Evolutionary conservation across 92 coral and sea anemone genomes (phyloP).

Genomic region (Siderastrea siderea): DNA sequence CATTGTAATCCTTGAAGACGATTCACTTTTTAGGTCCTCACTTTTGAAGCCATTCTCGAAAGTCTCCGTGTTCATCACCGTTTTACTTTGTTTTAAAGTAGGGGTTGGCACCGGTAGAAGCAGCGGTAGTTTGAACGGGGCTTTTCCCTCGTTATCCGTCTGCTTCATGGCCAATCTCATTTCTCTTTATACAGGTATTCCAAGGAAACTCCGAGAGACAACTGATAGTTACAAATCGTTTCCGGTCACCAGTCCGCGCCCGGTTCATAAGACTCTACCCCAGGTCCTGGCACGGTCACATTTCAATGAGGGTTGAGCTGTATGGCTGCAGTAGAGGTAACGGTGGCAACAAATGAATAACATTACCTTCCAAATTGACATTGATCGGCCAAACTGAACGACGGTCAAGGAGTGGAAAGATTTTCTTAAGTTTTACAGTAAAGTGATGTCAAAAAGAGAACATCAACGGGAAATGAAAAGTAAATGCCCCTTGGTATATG

Average conservation of each 20-base stretch:
- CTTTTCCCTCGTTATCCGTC: too few species aligned
- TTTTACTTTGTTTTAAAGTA: too few species aligned
- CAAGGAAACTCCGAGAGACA: conserved; percentile 87
- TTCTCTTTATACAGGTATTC: conserved; percentile 67
- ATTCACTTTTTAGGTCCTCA: too few species aligned
- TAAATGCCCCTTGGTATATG: too few species aligned
- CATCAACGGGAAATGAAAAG: too few species aligned
- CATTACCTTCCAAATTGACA: neutral
- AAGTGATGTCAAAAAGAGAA: too few species aligned
- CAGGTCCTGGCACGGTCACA: conserved; percentile 83
- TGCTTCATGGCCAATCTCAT: neutral
- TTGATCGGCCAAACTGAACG: neutral
- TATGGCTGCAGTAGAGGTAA: conserved; percentile 90
- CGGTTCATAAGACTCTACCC: conserved; percentile 85
- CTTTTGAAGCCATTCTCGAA: too few species aligned
- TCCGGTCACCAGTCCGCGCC: conserved; percentile 74
- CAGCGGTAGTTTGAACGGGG: too few species aligned
- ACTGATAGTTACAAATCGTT: conserved; percentile 72
- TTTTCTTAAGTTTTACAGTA: too few species aligned
- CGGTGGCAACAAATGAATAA: neutral
- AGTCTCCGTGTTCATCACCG: too few species aligned
- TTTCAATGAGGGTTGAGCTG: conserved; percentile 88
- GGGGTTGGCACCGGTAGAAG: too few species aligned
- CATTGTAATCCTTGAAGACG: too few species aligned
- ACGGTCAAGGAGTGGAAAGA: neutral